A percentile compares a stretch with the other conserved stretches of the same genome.
phyloP scores from a whole-genome alignment of 2,888 invertebrate species.

The Rutpela maculata region DNA sequence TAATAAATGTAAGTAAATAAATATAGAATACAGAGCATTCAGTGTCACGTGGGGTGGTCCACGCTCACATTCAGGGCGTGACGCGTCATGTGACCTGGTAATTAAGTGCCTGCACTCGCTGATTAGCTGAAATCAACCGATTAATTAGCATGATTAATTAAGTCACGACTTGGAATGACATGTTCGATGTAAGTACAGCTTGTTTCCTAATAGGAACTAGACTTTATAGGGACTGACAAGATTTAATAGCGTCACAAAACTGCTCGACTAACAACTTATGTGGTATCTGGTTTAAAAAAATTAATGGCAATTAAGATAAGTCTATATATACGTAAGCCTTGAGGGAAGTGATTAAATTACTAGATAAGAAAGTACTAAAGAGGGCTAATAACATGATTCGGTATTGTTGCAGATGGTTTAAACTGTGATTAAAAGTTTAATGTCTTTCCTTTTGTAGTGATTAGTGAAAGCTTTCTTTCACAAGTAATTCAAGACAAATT shows the following conservation, averaged over 20 bases:
- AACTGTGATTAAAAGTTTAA: too few relatives aligned
- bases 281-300: constrained; percentile 22
- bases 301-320: constrained; percentile 18
- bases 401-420: neutral
- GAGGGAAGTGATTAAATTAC: constrained; percentile 1
- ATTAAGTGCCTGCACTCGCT: constrained; percentile 41
- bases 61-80: constrained; percentile 40
- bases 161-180: constrained; percentile 50
- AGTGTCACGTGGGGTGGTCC: constrained; percentile 18
- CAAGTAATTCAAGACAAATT: too few relatives aligned
- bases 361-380: neutral
- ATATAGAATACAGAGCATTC: neutral
- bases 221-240: constrained; percentile 49
- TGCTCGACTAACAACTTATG: constrained; percentile 5
- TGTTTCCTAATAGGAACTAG: constrained; percentile 52
- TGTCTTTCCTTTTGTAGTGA: too few relatives aligned
- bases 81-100: constrained; percentile 37
- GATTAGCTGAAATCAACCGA: constrained; percentile 51
- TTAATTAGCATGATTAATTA: constrained; percentile 57
- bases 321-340: constrained; percentile 2
- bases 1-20: neutral
- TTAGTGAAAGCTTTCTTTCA: too few relatives aligned
- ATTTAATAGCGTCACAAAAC: constrained; percentile 45
- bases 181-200: constrained; percentile 43
- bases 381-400: constrained; percentile 4